Percentiles rank a stretch among this genome's conserved stretches.
Evolutionary conservation across 1,140 invertebrate species (phyloP).

Genomic region (Leucophenga varia): DNA sequence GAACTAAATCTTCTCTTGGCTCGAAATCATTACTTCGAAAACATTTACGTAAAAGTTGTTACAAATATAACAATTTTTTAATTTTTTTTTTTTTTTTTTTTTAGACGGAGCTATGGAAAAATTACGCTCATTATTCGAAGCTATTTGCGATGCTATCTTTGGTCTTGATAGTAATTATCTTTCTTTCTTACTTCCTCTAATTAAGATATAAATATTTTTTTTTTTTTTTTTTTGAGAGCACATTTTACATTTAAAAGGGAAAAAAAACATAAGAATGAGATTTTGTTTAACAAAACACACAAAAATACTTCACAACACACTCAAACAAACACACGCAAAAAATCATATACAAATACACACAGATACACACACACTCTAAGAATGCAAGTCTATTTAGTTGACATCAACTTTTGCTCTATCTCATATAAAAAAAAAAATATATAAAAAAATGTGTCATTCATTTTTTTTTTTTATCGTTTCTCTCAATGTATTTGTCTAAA

Average conservation of each 20-base stretch:
- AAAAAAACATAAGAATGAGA: slow-evolving; percentile 23
- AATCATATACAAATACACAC: slow-evolving; percentile 8
- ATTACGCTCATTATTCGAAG: slow-evolving; percentile 53
- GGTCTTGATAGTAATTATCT: slow-evolving; percentile 54
- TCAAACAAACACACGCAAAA: background rate
- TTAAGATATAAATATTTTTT: slow-evolving; percentile 28
- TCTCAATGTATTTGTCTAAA: background rate
- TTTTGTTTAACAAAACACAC: background rate
- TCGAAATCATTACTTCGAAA: slow-evolving; percentile 6
- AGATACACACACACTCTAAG: too few species aligned
- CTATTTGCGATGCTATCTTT: slow-evolving; percentile 53
- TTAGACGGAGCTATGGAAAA: slow-evolving; percentile 52
- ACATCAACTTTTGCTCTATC: too few species aligned
- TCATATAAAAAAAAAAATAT: too few species aligned
- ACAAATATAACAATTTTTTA: slow-evolving; percentile 48
- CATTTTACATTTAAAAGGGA: background rate
- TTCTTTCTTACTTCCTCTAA: slow-evolving; percentile 48
- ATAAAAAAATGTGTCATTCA: too few species aligned
- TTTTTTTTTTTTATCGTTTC: too few species aligned
- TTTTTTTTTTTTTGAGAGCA: slow-evolving; percentile 45
- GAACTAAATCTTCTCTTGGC: too few species aligned
- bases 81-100: slow-evolving; percentile 46
- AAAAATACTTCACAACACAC: slow-evolving; percentile 27
- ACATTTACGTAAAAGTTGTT: background rate
- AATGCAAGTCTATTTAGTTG: too few species aligned